These are phyloP conservation scores for Entomyzon cyanotis DNA, from an alignment of 2,113 vertebrate genomes.

Conservation along the genomic window DNA sequence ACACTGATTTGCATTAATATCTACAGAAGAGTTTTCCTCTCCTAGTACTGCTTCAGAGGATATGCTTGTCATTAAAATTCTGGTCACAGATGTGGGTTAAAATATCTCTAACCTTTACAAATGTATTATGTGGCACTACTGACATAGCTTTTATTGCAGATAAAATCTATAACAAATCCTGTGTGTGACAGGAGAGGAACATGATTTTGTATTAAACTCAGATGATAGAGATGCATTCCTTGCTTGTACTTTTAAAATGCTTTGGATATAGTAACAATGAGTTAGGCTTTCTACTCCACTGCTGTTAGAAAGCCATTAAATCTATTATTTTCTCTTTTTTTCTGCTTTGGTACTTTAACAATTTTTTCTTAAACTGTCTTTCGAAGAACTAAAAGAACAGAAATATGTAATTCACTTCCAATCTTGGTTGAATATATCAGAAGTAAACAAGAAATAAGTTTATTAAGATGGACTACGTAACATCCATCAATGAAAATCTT, in stretches of 20 bases:
- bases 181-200: slow-evolving; percentile 69
- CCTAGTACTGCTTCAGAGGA: slow-evolving; percentile 50
- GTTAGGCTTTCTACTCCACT: slow-evolving; percentile 21
- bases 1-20: slow-evolving; percentile 68
- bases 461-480: neutral
- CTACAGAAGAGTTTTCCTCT: slow-evolving; percentile 51
- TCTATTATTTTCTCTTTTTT: slow-evolving; percentile 22
- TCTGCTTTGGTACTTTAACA: slow-evolving; percentile 6
- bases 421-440: slow-evolving; percentile 35
- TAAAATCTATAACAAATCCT: slow-evolving; percentile 78
- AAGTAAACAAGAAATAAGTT: slow-evolving; percentile 21
- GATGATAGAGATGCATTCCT: slow-evolving; percentile 64
- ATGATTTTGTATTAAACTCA: slow-evolving; percentile 74
- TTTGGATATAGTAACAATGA: slow-evolving; percentile 61
- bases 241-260: slow-evolving; percentile 64
- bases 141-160: slow-evolving; percentile 76
- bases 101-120: slow-evolving; percentile 78
- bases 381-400: neutral
- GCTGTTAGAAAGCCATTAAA: slow-evolving; percentile 41
- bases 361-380: slow-evolving; percentile 49
- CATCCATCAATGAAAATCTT: neutral
- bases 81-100: slow-evolving; percentile 75
- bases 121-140: slow-evolving; percentile 73
- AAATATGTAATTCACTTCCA: slow-evolving; percentile 44
- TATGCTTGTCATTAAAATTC: slow-evolving; percentile 71